Base-by-base conservation (phyloP, 2,888 invertebrate species). In the Tigriopus californicus region DNA sequence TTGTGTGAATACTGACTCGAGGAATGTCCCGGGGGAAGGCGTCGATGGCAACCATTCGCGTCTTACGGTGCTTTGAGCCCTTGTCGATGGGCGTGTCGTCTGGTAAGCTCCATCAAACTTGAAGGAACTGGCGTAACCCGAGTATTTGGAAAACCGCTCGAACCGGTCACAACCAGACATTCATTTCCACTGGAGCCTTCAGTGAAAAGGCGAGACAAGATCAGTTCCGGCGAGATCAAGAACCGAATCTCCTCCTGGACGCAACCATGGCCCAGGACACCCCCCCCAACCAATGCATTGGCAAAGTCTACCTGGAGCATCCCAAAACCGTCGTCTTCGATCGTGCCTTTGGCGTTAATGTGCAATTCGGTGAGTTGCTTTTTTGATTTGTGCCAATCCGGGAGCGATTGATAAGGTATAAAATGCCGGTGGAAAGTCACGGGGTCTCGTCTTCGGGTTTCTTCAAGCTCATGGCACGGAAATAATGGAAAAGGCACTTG, bases 191-290 rank as follows among this genome's bases (percentile, higher is more conserved):
- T 77, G 61, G 95, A 72, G 58, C 75, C 77, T 70, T 90, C 90
- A 0, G 87, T 84, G 66, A 97, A 68, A 11, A 77, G 66, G 25
- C 74, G 65, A 1, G 88, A 80, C 6, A 88, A 74, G 63, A 98
- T 76, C 66, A 95, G 74, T 72, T 97, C 97, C 0, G 97, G 97
- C 68, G 89, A 91, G 64, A 92, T 86, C 13, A 89, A 79, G 70
- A 95, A 97, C 54, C 94, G 77, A 64, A 98, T 97, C 74, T 98
- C 97, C 71, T 98, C 97, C 71, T 97, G 97, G 0, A 97, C 95
- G 69, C 86, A 86, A 0, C 97, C 97, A 62, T 77, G 74, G 0
- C 83, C 80, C 18, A 97, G 71, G 1, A 95, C 92, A 1, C 95
- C 95, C 1, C 95, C 95, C 1, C 97, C 97, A 8, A 95, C 41